Evolutionary conservation across 2,888 invertebrate species (phyloP).

Genomic region (Neuroscelio doddi): DNA sequence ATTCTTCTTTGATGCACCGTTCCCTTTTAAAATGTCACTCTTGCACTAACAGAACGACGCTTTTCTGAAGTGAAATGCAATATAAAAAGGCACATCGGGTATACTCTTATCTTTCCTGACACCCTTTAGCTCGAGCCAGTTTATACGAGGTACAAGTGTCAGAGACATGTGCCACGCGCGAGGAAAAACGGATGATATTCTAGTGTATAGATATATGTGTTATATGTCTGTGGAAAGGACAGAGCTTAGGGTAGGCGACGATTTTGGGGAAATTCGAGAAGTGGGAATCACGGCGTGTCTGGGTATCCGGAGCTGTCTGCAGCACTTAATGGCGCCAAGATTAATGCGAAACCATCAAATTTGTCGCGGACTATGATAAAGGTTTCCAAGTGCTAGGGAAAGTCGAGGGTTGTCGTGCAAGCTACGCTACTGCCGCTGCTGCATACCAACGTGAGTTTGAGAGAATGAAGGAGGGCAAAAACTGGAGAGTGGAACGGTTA

Average conservation of each 20-base stretch:
- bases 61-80: too few relatives aligned
- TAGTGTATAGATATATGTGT: too few relatives aligned
- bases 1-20: too few relatives aligned
- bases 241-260: too few relatives aligned
- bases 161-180: constrained; percentile 19
- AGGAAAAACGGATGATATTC: too few relatives aligned
- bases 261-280: constrained; percentile 26
- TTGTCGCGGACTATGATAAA: constrained; percentile 56
- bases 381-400: constrained; percentile 44
- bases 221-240: too few relatives aligned
- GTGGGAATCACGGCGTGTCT: constrained; percentile 34
- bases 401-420: constrained; percentile 14
- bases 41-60: too few relatives aligned
- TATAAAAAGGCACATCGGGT: too few relatives aligned
- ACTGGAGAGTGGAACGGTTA: constrained; percentile 5
- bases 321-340: constrained; percentile 55
- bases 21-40: too few relatives aligned
- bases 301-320: constrained; percentile 20
- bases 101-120: too few relatives aligned
- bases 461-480: constrained; percentile 2
- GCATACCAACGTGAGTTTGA: constrained; percentile 2
- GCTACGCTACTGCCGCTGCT: neutral
- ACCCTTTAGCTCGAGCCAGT: too few relatives aligned
- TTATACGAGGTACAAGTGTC: too few relatives aligned
- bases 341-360: constrained; percentile 60